phyloP scores from a whole-genome alignment of 2,797 vertebrate genomes.

The Sandelia bainsii region DNA sequence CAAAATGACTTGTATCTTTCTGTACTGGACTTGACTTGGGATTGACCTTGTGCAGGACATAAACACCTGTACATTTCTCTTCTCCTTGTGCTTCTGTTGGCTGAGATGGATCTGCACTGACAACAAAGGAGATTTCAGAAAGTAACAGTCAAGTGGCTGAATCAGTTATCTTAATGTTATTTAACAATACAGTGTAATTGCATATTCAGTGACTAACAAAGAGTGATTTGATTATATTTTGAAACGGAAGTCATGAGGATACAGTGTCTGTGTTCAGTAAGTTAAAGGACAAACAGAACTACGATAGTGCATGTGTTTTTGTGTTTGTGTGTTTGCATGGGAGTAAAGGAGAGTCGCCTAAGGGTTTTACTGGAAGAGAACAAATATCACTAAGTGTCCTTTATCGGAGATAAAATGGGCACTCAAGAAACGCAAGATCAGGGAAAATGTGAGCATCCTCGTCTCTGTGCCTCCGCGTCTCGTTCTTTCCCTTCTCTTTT shows the following conservation, averaged over 20 bases:
- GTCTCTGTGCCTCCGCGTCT: constrained; percentile 19
- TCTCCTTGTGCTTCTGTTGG: not conserved
- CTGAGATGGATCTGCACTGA: constrained; percentile 22
- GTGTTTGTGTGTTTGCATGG: constrained; percentile 27
- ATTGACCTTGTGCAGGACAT: constrained; percentile 22
- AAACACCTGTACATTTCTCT: constrained; percentile 30
- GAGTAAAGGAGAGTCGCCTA: constrained; percentile 32
- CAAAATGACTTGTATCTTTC: not conserved
- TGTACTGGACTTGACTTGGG: not conserved
- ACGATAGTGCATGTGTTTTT: constrained; percentile 8
- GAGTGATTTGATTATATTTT: constrained; percentile 46
- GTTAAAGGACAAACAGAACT: constrained; percentile 29
- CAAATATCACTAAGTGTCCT: constrained; percentile 74
- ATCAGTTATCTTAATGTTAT: constrained; percentile 64
- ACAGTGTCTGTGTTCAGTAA: constrained; percentile 54
- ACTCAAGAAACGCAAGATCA: constrained; percentile 55
- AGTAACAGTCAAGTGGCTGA: constrained; percentile 42
- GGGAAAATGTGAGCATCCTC: constrained; percentile 36
- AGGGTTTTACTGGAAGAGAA: constrained; percentile 63
- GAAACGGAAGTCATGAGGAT: constrained; percentile 50
- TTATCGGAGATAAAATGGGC: constrained; percentile 65
- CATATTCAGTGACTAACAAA: constrained; percentile 46
- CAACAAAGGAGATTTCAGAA: constrained; percentile 34
- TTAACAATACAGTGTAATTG: constrained; percentile 52
- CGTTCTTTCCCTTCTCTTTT: not conserved